phyloP scores from a whole-genome alignment of 37 sponge, comb jelly and placozoan genomes.

The Theonella swinhoei region DNA sequence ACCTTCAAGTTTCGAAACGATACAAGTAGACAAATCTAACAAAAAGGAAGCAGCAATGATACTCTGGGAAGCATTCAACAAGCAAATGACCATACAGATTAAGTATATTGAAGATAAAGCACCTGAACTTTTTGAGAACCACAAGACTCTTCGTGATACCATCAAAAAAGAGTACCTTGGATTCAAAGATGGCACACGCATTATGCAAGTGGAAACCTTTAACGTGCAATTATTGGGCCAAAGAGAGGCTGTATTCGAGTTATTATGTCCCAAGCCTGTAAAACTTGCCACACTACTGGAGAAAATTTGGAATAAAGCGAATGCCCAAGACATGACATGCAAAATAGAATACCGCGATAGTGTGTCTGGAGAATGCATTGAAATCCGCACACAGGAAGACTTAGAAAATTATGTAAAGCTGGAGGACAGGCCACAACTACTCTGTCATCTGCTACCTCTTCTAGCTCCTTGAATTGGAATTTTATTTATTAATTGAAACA shows the following conservation, averaged over 20 bases:
- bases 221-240: neutral
- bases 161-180: constrained; percentile 14
- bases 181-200: constrained; percentile 52
- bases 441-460: neutral
- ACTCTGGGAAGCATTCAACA: constrained; percentile 67
- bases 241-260: neutral
- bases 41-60: constrained; percentile 44
- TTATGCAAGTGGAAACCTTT: neutral
- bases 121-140: constrained; percentile 30
- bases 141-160: constrained; percentile 25
- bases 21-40: constrained; percentile 22
- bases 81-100: constrained; percentile 59
- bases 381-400: neutral
- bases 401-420: neutral
- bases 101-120: constrained; percentile 29
- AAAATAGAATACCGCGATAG: neutral
- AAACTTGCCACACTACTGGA: neutral
- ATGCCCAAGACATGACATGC: neutral
- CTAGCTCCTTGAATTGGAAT: neutral
- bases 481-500: too few species aligned
- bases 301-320: neutral
- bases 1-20: constrained; percentile 7
- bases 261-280: neutral
- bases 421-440: neutral
- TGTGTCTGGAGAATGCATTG: neutral